Conservation (phyloP, 2,888 invertebrate genomes). For the Parthenolecanium corni region DNA sequence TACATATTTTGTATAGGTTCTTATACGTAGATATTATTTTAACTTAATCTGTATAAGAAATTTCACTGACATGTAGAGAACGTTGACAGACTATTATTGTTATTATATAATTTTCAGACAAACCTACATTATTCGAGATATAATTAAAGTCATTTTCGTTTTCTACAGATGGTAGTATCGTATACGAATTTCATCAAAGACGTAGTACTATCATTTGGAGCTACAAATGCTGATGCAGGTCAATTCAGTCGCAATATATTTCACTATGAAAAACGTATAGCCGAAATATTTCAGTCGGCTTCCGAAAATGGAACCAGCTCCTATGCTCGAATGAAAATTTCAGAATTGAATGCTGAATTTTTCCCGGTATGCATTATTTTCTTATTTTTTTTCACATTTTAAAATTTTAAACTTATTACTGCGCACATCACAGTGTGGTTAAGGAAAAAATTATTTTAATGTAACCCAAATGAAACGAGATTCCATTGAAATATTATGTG, state of each 20-base stretch:
- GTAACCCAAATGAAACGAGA: too few species aligned
- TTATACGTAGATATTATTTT: too few species aligned
- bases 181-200: conserved; percentile 45
- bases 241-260: conserved; percentile 45
- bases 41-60: too few species aligned
- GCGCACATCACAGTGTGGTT: background rate
- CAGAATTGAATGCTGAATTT: conserved; percentile 39
- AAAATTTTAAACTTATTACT: background rate
- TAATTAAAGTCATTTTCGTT: too few species aligned
- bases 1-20: too few species aligned
- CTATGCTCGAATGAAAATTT: conserved; percentile 39
- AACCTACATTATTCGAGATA: too few species aligned
- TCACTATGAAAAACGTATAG: conserved; percentile 46
- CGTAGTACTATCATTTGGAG: conserved; percentile 42
- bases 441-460: too few species aligned
- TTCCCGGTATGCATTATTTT: conserved; percentile 38
- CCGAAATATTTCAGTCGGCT: conserved; percentile 42
- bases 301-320: conserved; percentile 36
- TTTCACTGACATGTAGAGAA: too few species aligned
- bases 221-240: conserved; percentile 41
- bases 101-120: too few species aligned
- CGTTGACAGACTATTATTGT: too few species aligned
- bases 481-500: too few species aligned
- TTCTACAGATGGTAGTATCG: conserved; percentile 37
- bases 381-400: background rate